These are phyloP conservation scores for Lanius ludovicianus DNA, from an alignment of 2,113 vertebrate genomes.

Conservation along the genomic window DNA sequence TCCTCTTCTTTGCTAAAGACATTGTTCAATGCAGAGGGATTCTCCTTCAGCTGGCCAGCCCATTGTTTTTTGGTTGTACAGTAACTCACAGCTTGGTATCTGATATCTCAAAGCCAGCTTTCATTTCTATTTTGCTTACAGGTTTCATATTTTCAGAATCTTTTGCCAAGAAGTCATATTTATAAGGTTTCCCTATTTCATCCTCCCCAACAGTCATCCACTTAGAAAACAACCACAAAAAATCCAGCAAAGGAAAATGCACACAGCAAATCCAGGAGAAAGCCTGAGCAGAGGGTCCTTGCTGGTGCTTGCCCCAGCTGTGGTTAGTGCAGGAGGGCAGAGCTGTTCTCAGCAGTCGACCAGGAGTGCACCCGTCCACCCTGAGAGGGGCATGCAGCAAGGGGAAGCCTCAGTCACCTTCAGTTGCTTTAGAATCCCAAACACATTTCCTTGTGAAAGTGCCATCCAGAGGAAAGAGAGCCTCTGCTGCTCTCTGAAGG, in stretches of 20 bases:
- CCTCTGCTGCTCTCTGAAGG: not conserved
- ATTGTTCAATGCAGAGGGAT: too few relatives aligned
- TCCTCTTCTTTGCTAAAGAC: too few relatives aligned
- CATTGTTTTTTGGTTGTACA: too few relatives aligned
- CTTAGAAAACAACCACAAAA: not conserved
- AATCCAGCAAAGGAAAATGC: not conserved
- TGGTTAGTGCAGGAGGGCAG: accelerated
- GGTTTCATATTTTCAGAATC: too few relatives aligned
- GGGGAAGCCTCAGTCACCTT: not conserved
- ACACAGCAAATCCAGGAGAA: not conserved
- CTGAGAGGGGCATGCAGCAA: not conserved
- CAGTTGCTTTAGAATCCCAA: not conserved
- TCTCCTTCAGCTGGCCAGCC: too few relatives aligned
- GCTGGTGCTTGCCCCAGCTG: not conserved
- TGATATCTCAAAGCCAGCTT: too few relatives aligned
- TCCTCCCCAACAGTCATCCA: too few relatives aligned
- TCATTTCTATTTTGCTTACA: too few relatives aligned
- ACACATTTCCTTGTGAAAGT: not conserved
- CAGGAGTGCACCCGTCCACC: accelerated
- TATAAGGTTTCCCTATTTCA: too few relatives aligned
- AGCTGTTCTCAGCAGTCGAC: accelerated
- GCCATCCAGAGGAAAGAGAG: not conserved
- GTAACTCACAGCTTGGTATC: too few relatives aligned
- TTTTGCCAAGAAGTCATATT: too few relatives aligned
- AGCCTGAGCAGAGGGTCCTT: not conserved